phyloP scores from a whole-genome alignment of 2,888 invertebrate species.

The Leucoptera coffeella region DNA sequence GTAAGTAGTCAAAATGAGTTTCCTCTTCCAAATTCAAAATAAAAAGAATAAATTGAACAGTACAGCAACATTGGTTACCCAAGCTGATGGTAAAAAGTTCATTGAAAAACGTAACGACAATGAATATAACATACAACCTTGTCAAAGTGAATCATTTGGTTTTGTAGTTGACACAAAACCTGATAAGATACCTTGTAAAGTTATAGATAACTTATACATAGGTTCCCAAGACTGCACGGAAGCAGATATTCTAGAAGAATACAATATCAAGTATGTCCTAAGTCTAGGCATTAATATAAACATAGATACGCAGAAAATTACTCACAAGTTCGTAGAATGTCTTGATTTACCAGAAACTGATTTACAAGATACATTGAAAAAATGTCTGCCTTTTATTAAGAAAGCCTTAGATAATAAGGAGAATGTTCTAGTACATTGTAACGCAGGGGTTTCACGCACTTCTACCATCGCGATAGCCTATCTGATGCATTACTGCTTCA shows the following conservation, averaged over 20 bases:
- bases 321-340: conserved; percentile 56
- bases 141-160: conserved; percentile 42
- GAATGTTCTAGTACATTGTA: conserved; percentile 79
- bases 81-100: conserved; percentile 58
- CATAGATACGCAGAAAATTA: conserved; percentile 17
- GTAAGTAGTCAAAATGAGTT: conserved; percentile 41
- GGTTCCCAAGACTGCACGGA: conserved; percentile 85
- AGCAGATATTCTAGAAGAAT: conserved; percentile 43
- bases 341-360: conserved; percentile 70
- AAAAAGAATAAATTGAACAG: conserved; percentile 54
- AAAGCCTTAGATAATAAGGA: conserved; percentile 31
- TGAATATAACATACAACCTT: conserved; percentile 8
- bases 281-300: conserved; percentile 74
- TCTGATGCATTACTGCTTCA: conserved; percentile 58
- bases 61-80: conserved; percentile 65
- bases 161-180: conserved; percentile 79
- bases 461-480: conserved; percentile 75
- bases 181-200: conserved; percentile 65
- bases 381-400: conserved; percentile 61
- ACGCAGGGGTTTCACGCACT: conserved; percentile 86
- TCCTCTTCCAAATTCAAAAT: conserved; percentile 49
- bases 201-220: conserved; percentile 60
- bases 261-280: conserved; percentile 65
- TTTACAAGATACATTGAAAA: conserved; percentile 38
- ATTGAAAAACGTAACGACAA: conserved; percentile 34